phyloP scores from a whole-genome alignment of 2,797 vertebrate genomes.

The Neopelma chrysocephalum region DNA sequence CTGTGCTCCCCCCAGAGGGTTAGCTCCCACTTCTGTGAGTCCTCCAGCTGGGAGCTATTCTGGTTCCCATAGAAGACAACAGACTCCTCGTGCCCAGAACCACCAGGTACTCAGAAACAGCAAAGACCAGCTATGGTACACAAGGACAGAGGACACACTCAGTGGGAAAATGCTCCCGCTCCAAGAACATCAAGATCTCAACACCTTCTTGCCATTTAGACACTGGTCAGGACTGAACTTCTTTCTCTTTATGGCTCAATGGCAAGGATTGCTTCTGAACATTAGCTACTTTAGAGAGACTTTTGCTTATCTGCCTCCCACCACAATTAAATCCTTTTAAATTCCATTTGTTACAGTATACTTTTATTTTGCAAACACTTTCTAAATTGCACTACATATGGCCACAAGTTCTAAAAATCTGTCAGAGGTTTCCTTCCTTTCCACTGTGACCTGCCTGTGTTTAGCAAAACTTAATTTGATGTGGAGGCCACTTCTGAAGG shows the following conservation, averaged over 20 bases:
- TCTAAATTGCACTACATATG: neutral
- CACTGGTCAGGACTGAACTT: neutral
- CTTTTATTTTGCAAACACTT: neutral
- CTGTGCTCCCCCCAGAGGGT: neutral
- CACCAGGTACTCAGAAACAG: neutral
- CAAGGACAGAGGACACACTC: rapidly evolving
- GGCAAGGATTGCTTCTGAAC: neutral
- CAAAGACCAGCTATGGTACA: neutral
- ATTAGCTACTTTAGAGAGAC: neutral
- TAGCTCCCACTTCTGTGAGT: rapidly evolving
- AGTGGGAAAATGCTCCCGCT: rapidly evolving
- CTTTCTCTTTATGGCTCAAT: neutral
- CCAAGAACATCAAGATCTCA: neutral
- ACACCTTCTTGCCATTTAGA: neutral
- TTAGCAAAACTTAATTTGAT: conserved; percentile 45
- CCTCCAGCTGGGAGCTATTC: neutral
- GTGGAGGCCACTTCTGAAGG: conserved; percentile 47
- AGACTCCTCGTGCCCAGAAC: neutral
- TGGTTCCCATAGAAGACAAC: neutral
- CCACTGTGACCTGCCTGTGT: neutral
- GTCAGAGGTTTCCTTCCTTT: neutral
- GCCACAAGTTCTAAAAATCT: neutral
- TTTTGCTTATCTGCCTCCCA: neutral
- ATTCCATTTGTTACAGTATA: neutral
- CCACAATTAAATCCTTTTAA: neutral